These are phyloP conservation scores for Zosterops pallidus DNA, from an alignment of 2,113 vertebrate species.

Conservation along the genomic window DNA sequence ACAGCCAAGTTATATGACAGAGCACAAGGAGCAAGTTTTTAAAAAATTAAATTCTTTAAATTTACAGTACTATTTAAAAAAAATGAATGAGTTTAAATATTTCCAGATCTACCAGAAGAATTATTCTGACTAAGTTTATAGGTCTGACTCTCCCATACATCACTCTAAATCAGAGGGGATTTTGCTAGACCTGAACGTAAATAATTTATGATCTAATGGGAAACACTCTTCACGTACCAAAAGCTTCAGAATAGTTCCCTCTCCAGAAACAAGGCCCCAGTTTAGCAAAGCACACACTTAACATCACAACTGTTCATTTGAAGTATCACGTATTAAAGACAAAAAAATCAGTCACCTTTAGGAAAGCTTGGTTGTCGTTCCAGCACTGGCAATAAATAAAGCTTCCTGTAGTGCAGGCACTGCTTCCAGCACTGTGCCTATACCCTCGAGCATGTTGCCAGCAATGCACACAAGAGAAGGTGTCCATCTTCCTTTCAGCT, in stretches of 20 bases:
- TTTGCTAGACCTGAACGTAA: background rate
- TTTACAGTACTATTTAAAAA: conserved; percentile 11
- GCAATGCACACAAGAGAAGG: background rate
- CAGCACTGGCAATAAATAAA: background rate
- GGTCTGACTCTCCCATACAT: conserved; percentile 48
- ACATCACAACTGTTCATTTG: background rate
- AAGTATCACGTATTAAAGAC: background rate
- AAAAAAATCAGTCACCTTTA: background rate
- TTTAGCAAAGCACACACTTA: background rate
- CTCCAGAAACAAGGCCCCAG: background rate
- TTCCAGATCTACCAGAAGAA: conserved; percentile 62
- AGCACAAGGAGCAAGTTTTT: background rate
- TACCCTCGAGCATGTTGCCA: fast-evolving
- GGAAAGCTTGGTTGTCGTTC: background rate
- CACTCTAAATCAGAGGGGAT: conserved; percentile 39
- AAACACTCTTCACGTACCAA: conserved; percentile 29
- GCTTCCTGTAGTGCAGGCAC: background rate
- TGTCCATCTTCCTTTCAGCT: background rate
- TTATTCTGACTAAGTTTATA: conserved; percentile 50
- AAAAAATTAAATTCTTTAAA: background rate
- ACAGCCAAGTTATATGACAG: background rate
- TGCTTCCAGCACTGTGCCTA: background rate
- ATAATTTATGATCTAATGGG: conserved; percentile 40
- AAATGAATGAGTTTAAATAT: conserved; percentile 48
- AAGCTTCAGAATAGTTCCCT: background rate